Evolutionary conservation across 2,113 vertebrate species (phyloP), one percentile per base, ranked within the genome.

Genomic region (Dendrocopos noguchii): DNA sequence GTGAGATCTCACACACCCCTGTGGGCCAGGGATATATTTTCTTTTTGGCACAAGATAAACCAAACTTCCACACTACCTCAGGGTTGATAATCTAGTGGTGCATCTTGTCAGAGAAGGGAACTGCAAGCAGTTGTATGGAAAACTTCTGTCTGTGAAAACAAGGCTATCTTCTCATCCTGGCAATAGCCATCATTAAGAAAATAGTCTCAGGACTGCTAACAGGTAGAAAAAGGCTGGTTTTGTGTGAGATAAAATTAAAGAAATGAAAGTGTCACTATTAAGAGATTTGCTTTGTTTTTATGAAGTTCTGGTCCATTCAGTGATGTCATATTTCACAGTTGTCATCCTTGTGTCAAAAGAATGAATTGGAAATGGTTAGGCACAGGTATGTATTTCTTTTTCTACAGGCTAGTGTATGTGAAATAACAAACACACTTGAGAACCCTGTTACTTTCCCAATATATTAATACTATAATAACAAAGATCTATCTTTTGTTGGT

Each of bases 401-500:
- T 87, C n/a, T 70, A 8, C 20, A 25, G 15, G 42, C 19, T 14
- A 70, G 34, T 60, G 5, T 55, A n/a, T 21, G 9, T 67, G 52
- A 76, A 74, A 9, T 14, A 77, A 68, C 71, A 60, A 64, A 80
- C 7, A 4, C 15, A 29, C 39, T 64, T 63, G 53, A 59, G 55
- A 84, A 53, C 9, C 25, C 79, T 75, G 17, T 78, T 64, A 21
- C 12, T 88, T 87, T 80, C 65, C 27, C 42, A 68, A 80, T 25
- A 39, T 64, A 33, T 12, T 50, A 53, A 46, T 80, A 66, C 71
- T 87, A 31, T 28, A 80, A 56, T 75, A 68, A 42, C 64, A 63
- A 74, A 88, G 42, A 65, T 50, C 47, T 61, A 5, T 44, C 17
- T 76, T 84, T 82, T 86, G 61, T 96, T 80, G 84, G 91, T 97